Evolutionary conservation across 1,140 invertebrate species (phyloP).

Genomic region (Sarcophaga peregrina): DNA sequence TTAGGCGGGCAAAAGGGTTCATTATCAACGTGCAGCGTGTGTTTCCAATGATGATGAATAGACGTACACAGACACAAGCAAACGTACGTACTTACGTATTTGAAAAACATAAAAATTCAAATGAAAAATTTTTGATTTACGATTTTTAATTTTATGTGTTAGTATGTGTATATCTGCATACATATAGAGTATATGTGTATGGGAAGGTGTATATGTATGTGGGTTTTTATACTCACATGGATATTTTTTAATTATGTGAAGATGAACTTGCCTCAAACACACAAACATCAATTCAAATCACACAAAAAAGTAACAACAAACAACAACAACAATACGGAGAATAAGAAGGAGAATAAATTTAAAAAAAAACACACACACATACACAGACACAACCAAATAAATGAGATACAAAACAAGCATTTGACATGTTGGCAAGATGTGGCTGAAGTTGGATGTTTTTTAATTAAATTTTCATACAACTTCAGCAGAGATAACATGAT

Average conservation of each 20-base stretch:
- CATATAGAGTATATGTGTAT: background rate
- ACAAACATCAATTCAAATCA: background rate
- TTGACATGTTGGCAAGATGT: slow-evolving; percentile 22
- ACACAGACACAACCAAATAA: background rate
- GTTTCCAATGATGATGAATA: background rate
- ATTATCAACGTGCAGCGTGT: too few species aligned
- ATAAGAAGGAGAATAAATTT: background rate
- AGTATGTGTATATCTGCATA: background rate
- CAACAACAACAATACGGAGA: background rate
- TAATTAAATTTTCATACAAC: slow-evolving; percentile 34
- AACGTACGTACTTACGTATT: slow-evolving; percentile 44
- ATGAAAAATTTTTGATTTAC: slow-evolving; percentile 60
- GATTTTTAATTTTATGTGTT: slow-evolving; percentile 63
- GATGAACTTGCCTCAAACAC: slow-evolving; percentile 21
- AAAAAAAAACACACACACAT: background rate
- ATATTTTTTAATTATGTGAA: slow-evolving; percentile 63
- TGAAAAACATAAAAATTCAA: background rate
- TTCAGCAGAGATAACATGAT: background rate
- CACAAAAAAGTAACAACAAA: background rate
- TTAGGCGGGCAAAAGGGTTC: background rate
- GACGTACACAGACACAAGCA: background rate
- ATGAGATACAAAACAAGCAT: slow-evolving; percentile 12
- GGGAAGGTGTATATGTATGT: too few species aligned
- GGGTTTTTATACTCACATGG: background rate
- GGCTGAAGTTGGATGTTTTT: slow-evolving; percentile 25